These are phyloP conservation scores for Microcebus tavaratra DNA, from an alignment of 2,113 vertebrate genomes.

Conservation along the genomic window DNA sequence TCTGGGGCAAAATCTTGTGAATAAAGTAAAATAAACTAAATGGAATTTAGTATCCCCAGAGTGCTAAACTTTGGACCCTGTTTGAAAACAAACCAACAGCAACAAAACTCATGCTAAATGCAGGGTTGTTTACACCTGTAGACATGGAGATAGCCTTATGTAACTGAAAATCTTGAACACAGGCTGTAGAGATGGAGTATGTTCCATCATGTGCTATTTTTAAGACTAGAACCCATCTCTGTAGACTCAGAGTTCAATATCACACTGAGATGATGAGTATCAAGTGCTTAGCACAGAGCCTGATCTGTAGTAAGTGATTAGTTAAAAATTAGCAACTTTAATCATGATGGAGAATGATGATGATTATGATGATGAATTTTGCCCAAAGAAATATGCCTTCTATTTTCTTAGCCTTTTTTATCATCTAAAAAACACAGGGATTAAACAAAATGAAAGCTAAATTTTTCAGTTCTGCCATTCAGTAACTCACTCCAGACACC, in stretches of 20 bases:
- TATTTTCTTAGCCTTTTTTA: not conserved
- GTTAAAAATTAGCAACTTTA: constrained; percentile 36
- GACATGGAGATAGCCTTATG: not conserved
- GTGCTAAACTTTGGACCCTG: not conserved
- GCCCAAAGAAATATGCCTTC: not conserved
- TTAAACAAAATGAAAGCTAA: not conserved
- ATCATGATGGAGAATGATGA: not conserved
- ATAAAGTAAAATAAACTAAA: not conserved
- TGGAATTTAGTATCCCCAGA: not conserved
- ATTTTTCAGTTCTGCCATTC: not conserved
- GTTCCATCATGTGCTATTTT: not conserved
- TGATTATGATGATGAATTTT: not conserved
- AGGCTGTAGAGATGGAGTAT: not conserved
- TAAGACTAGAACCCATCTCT: not conserved
- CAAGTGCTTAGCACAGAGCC: not conserved
- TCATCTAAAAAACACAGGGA: not conserved
- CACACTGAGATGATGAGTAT: not conserved
- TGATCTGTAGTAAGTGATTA: not conserved
- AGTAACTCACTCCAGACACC: not conserved
- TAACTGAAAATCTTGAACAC: not conserved
- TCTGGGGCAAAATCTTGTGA: not conserved
- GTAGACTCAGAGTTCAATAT: not conserved
- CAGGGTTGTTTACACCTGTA: not conserved
- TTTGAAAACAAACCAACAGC: not conserved
- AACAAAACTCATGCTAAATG: not conserved